Evolutionary conservation across 2,888 invertebrate species (phyloP).

Genomic region (Cinara cedri): DNA sequence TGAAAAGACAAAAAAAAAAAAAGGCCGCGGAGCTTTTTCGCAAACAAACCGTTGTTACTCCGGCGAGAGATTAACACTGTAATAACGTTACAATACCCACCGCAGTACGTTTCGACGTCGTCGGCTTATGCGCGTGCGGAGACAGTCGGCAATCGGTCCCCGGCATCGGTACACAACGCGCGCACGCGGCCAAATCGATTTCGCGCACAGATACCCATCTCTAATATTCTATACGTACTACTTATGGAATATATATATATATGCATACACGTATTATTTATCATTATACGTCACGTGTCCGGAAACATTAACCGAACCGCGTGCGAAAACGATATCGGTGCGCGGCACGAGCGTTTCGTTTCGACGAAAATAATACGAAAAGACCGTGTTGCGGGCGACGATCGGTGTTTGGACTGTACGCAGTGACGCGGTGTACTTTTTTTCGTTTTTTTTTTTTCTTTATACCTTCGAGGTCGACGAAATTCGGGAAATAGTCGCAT

Average conservation of each 20-base stretch:
- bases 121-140: neutral
- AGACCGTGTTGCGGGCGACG: too few species aligned
- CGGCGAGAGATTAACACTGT: constrained; percentile 16
- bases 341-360: neutral
- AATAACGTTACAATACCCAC: neutral
- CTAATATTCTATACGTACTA: neutral
- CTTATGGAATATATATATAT: neutral
- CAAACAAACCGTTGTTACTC: constrained; percentile 18
- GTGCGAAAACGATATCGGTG: neutral
- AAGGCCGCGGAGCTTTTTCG: neutral
- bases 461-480: too few species aligned
- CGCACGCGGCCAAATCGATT: constrained; percentile 30
- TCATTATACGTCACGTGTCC: too few species aligned
- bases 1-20: too few species aligned
- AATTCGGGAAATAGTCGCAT: too few species aligned
- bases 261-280: neutral
- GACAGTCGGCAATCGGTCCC: constrained; percentile 11
- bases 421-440: too few species aligned
- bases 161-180: constrained; percentile 26
- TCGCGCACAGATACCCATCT: constrained; percentile 21
- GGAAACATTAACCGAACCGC: too few species aligned
- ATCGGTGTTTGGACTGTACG: too few species aligned
- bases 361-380: too few species aligned
- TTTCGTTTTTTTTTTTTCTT: too few species aligned
- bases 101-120: neutral